Conservation (phyloP, 92 coral and sea anemone genomes). For the Epizoanthus stellaris region DNA sequence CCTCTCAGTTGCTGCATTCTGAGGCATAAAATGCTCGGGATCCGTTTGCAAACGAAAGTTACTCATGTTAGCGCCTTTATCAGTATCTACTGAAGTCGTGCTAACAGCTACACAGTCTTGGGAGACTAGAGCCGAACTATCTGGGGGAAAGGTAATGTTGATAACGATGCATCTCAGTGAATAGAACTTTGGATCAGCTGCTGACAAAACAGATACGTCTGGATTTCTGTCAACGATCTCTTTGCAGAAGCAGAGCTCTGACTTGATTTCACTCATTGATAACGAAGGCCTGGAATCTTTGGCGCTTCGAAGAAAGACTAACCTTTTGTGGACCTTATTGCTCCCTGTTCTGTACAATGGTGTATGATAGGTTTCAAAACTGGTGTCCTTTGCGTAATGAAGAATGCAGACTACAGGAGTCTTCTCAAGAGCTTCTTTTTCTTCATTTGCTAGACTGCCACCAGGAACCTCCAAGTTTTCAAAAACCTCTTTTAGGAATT, state of each 20-base stretch:
- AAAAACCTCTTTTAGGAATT: conserved; percentile 12
- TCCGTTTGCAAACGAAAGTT: not conserved
- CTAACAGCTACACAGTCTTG: not conserved
- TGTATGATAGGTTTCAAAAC: not conserved
- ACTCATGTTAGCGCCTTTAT: not conserved
- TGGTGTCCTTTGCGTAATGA: conserved; percentile 13
- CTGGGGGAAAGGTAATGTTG: conserved; percentile 26
- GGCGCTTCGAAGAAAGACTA: conserved; percentile 43
- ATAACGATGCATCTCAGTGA: conserved; percentile 46
- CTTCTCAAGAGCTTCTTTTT: not conserved
- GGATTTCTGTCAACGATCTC: conserved; percentile 42
- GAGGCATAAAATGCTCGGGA: no score
- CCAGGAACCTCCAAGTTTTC: conserved; percentile 4
- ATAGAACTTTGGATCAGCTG: conserved; percentile 52
- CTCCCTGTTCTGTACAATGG: not conserved
- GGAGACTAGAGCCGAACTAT: not conserved
- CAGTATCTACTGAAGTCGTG: not conserved
- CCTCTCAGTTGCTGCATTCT: not conserved
- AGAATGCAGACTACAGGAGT: conserved; percentile 15
- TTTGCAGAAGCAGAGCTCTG: conserved; percentile 31
- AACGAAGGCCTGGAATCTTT: conserved; percentile 24
- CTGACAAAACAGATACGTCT: conserved; percentile 44
- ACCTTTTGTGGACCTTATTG: conserved; percentile 16
- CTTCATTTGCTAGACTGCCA: not conserved
- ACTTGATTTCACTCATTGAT: not conserved